These are phyloP conservation scores for Noturus placidus DNA, from an alignment of 2,113 vertebrate species.

Conservation along the genomic window DNA sequence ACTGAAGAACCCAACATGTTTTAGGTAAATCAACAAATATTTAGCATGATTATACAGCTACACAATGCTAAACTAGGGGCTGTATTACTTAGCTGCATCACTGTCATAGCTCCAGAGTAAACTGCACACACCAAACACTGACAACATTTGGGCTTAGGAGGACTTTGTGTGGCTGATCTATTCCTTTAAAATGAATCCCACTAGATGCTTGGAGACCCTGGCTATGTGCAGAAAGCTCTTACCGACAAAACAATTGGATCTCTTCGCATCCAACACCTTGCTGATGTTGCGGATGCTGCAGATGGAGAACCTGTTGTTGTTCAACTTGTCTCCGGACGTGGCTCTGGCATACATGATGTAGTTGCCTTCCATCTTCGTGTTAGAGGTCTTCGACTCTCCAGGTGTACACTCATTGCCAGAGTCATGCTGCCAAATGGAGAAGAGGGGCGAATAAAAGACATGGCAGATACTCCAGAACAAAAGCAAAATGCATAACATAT, in stretches of 20 bases:
- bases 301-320: conserved; percentile 96
- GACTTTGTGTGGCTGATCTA: not conserved
- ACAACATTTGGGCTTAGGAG: not conserved
- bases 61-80: not conserved
- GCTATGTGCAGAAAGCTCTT: conserved; percentile 56
- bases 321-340: conserved; percentile 92
- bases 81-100: not conserved
- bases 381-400: conserved; percentile 85
- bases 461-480: not conserved
- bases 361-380: conserved; percentile 90
- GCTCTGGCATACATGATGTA: conserved; percentile 99
- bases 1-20: not conserved
- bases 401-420: conserved; percentile 93
- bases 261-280: conserved; percentile 89
- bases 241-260: conserved; percentile 91
- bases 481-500: not conserved
- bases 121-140: not conserved
- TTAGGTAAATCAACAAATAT: not conserved
- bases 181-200: not conserved
- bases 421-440: conserved; percentile 80
- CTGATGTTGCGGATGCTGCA: conserved; percentile 96
- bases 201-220: not conserved
- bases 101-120: not conserved
- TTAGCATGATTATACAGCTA: not conserved
- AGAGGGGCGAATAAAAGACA: not conserved